Evolutionary conservation across 2,113 vertebrate genomes (phyloP), one percentile per base, ranked within the genome.

Genomic region (Dipodomys merriami): DNA sequence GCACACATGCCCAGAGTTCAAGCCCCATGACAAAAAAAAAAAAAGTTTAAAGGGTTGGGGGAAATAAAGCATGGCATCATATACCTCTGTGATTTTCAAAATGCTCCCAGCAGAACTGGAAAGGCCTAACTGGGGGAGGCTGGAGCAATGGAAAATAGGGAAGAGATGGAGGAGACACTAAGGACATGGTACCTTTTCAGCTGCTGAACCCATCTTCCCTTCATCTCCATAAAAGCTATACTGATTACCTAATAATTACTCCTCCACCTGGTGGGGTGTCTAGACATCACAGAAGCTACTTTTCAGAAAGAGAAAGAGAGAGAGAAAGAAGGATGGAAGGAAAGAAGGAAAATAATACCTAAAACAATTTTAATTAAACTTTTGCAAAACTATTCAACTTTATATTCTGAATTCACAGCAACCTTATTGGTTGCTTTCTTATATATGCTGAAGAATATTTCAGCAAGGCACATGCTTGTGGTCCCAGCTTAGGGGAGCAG

Each of bases 371-470:
- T 79, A 65, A 35, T 62, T 60, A 90, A 91, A 84, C 82, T 65
- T 93, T 60, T 53, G 20, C n/a, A 74, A 82, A 91, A 87, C 46
- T 69, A 60, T 79, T 88, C 68, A 53, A 71, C 53, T 74, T 86
- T 13, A 35, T 11, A 83, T 68, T 88, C 20, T 22, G 19, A 94
- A 80, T 11, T 62, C 86, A 74, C 13, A 76, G 29, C 20, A 62
- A 84, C n/a, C 86, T 77, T 35, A 46, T 62, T n/a, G n/a, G n/a
- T n/a, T n/a, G n/a, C n/a, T n/a, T n/a, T 83, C 49, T 15, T 87
- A 65, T 39, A 20, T 30, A 77, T 12, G 65, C 68, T 83, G 30
- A 83, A 93, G 44, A 87, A 18, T 79, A 86, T 44, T 77, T 84
- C 64, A 23, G 35, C 25, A 62, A 23, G n/a, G 8, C 8, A 39